Evolutionary conservation across 2,113 vertebrate genomes (phyloP), one percentile per base, ranked within the genome.

Genomic region (Anthoscopus minutus): DNA sequence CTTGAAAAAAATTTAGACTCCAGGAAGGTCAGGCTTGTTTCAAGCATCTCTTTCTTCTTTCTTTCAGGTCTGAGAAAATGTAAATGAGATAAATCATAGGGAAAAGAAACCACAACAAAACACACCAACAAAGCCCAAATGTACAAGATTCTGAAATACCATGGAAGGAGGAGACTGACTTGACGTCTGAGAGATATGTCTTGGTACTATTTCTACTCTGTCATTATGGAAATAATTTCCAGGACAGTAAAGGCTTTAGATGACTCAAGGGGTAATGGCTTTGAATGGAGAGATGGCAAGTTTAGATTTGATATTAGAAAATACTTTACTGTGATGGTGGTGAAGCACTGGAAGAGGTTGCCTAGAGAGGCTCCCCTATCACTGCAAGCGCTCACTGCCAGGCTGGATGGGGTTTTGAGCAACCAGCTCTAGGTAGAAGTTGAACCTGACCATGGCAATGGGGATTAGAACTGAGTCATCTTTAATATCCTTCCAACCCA

Each of bases 341-440:
- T 60, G 30, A 88, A 20, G 6, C 23, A 66, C 23, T 24, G 60
- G 38, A 66, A 38, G 10, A 37, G 23, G 31, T 33, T 51, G 10
- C 2, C 15, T 33, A 24, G 33, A 45, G 15, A 28, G 28, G 4
- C 10, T 73, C 7, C 10, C 19, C 9, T n/a, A 17, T 31, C 45
- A 11, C 33, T 58, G 10, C 10, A 73, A 45, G 15, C 38, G 28
- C 12, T 58, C 60, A 66, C 0, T 0, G 15, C 8, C 37, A 50
- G 51, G 13, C 16, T 72, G 66, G 58, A 57, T 20, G 18, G 27
- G 8, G 5, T 11, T 72, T 72, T 42, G 50, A 56, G 42, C 37
- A 65, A 11, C 13, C 27, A 58, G 44, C 12, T 28, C 44, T 33
- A 37, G 13, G 11, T 38, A 47, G 11, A 65, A 57, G 2, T 20